Percentiles rank a stretch among this genome's conserved stretches.
Evolutionary conservation across 2,888 invertebrate genomes (phyloP).

Genomic region (Aphodius sticticus): DNA sequence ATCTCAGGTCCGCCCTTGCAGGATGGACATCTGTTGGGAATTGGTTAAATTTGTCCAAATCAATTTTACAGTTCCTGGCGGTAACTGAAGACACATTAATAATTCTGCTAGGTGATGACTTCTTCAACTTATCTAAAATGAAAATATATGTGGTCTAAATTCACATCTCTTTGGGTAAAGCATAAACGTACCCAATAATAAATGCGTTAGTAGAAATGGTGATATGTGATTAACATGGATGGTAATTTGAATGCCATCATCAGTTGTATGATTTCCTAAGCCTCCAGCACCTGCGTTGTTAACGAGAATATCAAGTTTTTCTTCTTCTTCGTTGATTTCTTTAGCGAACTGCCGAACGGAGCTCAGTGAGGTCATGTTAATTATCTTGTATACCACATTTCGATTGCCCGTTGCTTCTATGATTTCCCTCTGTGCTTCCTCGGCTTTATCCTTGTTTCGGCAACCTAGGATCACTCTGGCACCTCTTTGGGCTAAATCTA

Average conservation of each 20-base stretch:
- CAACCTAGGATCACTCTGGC: conserved; percentile 65
- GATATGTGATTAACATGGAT: conserved; percentile 52
- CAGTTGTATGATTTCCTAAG: conserved; percentile 60
- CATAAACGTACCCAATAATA: conserved; percentile 62
- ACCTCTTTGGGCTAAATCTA: conserved; percentile 60
- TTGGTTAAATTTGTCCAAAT: conserved; percentile 25
- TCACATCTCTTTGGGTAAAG: neutral
- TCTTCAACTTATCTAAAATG: conserved; percentile 61
- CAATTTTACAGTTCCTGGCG: conserved; percentile 15
- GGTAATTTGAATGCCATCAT: conserved; percentile 69
- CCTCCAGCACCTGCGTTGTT: conserved; percentile 70
- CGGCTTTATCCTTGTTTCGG: conserved; percentile 51
- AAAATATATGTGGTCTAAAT: neutral
- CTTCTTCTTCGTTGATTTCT: conserved; percentile 63
- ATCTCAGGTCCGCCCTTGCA: neutral
- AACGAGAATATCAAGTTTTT: conserved; percentile 68
- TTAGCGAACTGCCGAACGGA: conserved; percentile 69
- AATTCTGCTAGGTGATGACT: conserved; percentile 48
- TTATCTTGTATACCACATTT: conserved; percentile 56
- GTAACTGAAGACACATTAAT: conserved; percentile 49
- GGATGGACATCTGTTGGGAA: conserved; percentile 23
- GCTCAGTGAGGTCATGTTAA: conserved; percentile 64
- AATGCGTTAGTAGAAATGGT: conserved; percentile 68
- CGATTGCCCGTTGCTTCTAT: conserved; percentile 50
- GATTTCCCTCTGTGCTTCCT: conserved; percentile 43